Evolutionary conservation across 2,888 invertebrate species (phyloP).

Genomic region (Dryomyza anilis): DNA sequence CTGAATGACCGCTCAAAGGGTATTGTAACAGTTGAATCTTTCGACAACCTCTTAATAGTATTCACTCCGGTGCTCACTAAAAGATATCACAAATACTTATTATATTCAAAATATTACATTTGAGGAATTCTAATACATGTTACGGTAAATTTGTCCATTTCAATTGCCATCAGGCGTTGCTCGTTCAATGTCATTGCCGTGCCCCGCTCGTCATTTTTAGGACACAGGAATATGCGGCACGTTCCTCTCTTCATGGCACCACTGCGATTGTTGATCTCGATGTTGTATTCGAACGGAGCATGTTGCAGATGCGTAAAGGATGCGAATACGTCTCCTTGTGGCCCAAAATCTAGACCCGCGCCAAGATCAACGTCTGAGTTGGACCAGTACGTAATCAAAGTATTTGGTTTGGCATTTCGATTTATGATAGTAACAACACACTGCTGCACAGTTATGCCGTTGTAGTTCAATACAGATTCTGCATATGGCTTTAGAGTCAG

Average conservation of each 20-base stretch:
- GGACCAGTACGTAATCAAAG: constrained; percentile 77
- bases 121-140: no score
- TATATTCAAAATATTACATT: neutral
- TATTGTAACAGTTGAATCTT: constrained; percentile 79
- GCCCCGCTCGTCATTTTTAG: constrained; percentile 69
- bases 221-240: constrained; percentile 70
- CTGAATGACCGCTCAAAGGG: constrained; percentile 83
- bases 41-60: constrained; percentile 69
- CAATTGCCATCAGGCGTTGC: constrained; percentile 68
- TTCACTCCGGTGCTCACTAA: constrained; percentile 74
- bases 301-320: constrained; percentile 80
- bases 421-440: constrained; percentile 34
- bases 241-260: constrained; percentile 64
- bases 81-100: constrained; percentile 18
- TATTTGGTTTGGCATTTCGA: constrained; percentile 61
- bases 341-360: constrained; percentile 78
- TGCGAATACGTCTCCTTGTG: constrained; percentile 72
- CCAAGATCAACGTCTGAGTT: constrained; percentile 79
- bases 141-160: constrained; percentile 71
- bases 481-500: constrained; percentile 66
- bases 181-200: constrained; percentile 65
- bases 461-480: constrained; percentile 47
- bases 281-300: constrained; percentile 69
- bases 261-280: constrained; percentile 66
- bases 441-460: constrained; percentile 39